These are phyloP conservation scores for Drosophila mayri DNA, from an alignment of 1,140 invertebrate species.

Conservation along the genomic window DNA sequence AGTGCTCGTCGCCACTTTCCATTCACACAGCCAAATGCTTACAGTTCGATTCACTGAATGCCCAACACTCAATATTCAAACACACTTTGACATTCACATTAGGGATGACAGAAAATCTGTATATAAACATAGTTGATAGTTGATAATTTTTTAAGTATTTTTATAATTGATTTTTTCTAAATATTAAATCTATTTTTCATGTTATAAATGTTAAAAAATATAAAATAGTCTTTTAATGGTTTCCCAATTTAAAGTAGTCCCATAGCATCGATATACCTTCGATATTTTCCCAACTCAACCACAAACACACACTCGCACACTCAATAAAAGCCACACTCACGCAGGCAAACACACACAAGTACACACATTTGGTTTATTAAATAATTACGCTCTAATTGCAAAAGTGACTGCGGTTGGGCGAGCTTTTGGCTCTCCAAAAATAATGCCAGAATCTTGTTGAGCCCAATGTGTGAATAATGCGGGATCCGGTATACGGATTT, in stretches of 20 bases:
- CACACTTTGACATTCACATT: conserved; percentile 5
- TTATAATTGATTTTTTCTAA: too few species aligned
- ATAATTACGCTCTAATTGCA: conserved; percentile 83
- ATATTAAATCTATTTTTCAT: too few species aligned
- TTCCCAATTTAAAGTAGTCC: neutral
- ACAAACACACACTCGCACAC: conserved; percentile 13
- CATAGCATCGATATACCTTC: conserved; percentile 1
- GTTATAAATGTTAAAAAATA: too few species aligned
- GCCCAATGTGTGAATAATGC: conserved; percentile 50
- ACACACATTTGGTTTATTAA: conserved; percentile 72
- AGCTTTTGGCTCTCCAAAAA: conserved; percentile 55
- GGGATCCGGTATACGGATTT: conserved; percentile 12
- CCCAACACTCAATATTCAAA: conserved; percentile 26
- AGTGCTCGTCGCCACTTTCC: conserved; percentile 31
- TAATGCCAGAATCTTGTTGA: conserved; percentile 46
- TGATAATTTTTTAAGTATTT: too few species aligned
- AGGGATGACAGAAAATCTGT: neutral
- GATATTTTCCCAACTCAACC: neutral
- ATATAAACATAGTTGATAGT: neutral
- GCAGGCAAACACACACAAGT: conserved; percentile 17
- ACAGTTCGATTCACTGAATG: conserved; percentile 42
- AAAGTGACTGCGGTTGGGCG: conserved; percentile 66
- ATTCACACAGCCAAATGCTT: conserved; percentile 29
- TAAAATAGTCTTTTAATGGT: neutral
- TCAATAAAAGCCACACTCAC: conserved; percentile 30